Evolutionary conservation across 2,888 invertebrate species (phyloP), one percentile per base, ranked within the genome.

Genomic region (Cartodere bifasciata): DNA sequence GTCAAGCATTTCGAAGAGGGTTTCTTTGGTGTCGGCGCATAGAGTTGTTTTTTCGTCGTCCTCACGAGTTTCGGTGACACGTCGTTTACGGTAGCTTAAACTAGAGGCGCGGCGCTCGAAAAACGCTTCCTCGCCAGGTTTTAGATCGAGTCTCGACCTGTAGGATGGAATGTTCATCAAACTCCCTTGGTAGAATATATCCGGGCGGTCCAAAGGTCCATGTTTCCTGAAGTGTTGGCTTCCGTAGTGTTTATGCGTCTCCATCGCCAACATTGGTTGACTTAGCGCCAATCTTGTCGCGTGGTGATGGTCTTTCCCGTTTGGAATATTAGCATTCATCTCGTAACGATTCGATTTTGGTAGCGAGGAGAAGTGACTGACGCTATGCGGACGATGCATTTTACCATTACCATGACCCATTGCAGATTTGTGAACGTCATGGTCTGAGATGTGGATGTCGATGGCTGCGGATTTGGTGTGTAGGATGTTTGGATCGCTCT

Each of bases 181-280:
- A 49, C 75, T 84, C 42, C 88, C 88, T 52, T 84, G 81, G 55
- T 91, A 92, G 47, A 94, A 76, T 5, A 90, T 78, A 56, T 95
- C 92, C 31, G 83, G 84, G 30, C 86, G 70, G 47, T 80, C 72
- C 70, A 92, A 77, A 10, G 87, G 79, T 2, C 86, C 80, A 13
- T 44, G 47, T 29, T 41, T 45, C 23, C 47, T 39, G 17, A 49
- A 41, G 37, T 42, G 45, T 24, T 52, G 53, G 42, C 79, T 79
- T 16, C 73, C 75, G 17, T 68, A 71, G 25, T 44, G 43, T 35
- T 32, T 22, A 3, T 23, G 12, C n/a, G 29, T 13, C 29, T 49
- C 40, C 10, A 47, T 47, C 38, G 53, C 49, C 21, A 79, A 58
- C 40, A 71, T 68, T 2, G 84, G 82, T 47, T 83, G 83, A 42